Evolutionary conservation across 1,140 invertebrate genomes (phyloP).

Genomic region (Panulirus ornatus): DNA sequence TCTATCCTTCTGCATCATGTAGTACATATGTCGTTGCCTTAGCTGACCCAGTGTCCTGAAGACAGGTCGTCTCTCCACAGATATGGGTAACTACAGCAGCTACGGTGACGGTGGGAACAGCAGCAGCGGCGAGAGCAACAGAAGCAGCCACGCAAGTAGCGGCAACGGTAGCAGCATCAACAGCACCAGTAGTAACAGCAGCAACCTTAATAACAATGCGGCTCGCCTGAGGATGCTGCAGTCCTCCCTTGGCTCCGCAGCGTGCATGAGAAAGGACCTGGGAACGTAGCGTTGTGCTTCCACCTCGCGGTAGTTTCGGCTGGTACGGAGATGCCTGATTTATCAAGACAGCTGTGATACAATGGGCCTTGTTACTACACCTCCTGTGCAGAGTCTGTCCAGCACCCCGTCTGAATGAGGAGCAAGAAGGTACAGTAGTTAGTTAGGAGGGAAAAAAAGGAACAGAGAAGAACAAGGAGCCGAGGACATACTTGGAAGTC

Average conservation of each 20-base stretch:
- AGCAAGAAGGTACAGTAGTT: background rate
- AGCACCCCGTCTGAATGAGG: background rate
- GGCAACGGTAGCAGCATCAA: background rate
- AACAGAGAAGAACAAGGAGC: too few relatives aligned
- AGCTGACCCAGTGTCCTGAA: background rate
- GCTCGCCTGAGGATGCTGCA: conserved; percentile 53
- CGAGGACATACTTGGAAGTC: background rate
- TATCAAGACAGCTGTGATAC: background rate
- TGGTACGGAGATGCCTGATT: background rate
- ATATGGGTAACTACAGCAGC: conserved; percentile 55
- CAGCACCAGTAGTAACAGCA: conserved; percentile 41
- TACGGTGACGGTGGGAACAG: conserved; percentile 15
- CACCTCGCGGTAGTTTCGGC: background rate
- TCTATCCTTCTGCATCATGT: too few relatives aligned
- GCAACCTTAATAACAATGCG: conserved; percentile 43
- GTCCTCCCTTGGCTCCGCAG: conserved; percentile 20
- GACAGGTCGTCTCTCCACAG: conserved; percentile 8
- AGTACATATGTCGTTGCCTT: too few relatives aligned
- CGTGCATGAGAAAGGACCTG: conserved; percentile 53
- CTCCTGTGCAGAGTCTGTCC: conserved; percentile 37
- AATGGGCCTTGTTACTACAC: background rate
- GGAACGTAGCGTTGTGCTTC: conserved; percentile 48
- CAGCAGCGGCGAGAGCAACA: conserved; percentile 27
- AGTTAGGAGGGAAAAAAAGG: too few relatives aligned
- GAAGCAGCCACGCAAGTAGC: background rate